Base-by-base conservation (phyloP, 35 echinoderm and acorn worm species). In the Patiria miniata region DNA sequence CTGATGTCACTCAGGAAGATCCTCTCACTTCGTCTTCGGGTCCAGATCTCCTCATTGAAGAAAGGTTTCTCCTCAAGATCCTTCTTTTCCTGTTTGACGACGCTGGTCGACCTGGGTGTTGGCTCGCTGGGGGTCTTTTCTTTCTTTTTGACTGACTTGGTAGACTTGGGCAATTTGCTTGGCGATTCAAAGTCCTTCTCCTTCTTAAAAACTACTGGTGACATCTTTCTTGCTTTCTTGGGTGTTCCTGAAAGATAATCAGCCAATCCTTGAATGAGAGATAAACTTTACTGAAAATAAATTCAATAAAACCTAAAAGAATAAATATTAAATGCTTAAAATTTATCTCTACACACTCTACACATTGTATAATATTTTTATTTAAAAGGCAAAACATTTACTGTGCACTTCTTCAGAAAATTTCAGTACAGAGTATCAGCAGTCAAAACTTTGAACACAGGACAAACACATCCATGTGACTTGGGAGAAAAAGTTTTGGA, bases 1-100 rank as follows among this genome's bases (percentile, higher is more conserved):
- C 96, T 99, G 19, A 83, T 92, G 42, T 99, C 96, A 65, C 87
- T 99, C 61, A 99, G 40, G 65, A 99, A 99, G 39, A 99, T 99
- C 52, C 96, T 92, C 61, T 99, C 96, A 61, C 96, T 99, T 39
- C 96, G 36, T 44, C 96, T 61, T 32, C 96, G 80, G 3, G 83
- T 90, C 96, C 96, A 99, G 38, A 80, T 89, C 60, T 91, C 77
- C n/a, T 91, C 96, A 85, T 99, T 93, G 77, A 99, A 93, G 78
- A 86, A 51, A 23, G 87, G 83, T 37, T 78, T 73, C 36, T 40
- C 40, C 65, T 73, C 80, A 52, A 18, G 28, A 22, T 32, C 47
- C 33, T 44, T 50, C 50, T 55, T 83, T 16, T 83, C 80, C 29
- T 83, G 80, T 39, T 79, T 79, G 40, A 8, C 47, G 0, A 47